Evolutionary conservation across 2,113 vertebrate species (phyloP), one percentile per base, ranked within the genome.

Genomic region (Rhegmatorhina hoffmannsi): DNA sequence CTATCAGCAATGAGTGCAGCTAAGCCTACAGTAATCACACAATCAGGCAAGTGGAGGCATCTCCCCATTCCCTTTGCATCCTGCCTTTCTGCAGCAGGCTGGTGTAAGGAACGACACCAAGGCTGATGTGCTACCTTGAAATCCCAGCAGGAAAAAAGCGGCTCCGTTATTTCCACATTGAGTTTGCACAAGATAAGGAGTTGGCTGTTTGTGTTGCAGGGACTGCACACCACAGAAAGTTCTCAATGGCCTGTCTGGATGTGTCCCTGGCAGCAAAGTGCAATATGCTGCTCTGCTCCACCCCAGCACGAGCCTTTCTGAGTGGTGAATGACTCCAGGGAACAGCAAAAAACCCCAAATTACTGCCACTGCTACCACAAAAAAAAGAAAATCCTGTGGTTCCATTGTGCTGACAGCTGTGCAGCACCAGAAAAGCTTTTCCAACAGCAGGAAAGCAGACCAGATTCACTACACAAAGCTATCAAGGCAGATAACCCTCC

Each of bases 401-500:
- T 63, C 9, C 40, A 24, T 80, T 84, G 33, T 88, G 75, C 74
- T 92, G 82, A 89, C 78, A 83, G 69, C 67, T 67, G 31, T 25
- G 59, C 23, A 49, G 55, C 2, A 79, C 66, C 62, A 93, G 56
- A 78, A 19, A 72, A 59, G 38, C 7, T 94, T 60, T 79, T 50
- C 66, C 62, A 85, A 56, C 81, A 91, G 92, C 78, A 90, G 89
- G 89, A 94, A 90, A 83, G 25, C 36, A 87, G 47, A 44, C 44
- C n/a, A 90, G 70, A 70, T 52, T 56, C 67, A 28, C 66, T 56
- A 20, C 5, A 53, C 74, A 79, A 84, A 90, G 85, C 76, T 40
- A 93, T 79, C 83, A 52, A 8, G 64, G 56, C 59, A 95, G 92
- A 88, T 94, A 81, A 94, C 84, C 62, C 84, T 82, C 52, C 24